Percentiles rank a stretch among this genome's conserved stretches.
phyloP scores from a whole-genome alignment of 2,113 vertebrate species.

The Setophaga petechia region DNA sequence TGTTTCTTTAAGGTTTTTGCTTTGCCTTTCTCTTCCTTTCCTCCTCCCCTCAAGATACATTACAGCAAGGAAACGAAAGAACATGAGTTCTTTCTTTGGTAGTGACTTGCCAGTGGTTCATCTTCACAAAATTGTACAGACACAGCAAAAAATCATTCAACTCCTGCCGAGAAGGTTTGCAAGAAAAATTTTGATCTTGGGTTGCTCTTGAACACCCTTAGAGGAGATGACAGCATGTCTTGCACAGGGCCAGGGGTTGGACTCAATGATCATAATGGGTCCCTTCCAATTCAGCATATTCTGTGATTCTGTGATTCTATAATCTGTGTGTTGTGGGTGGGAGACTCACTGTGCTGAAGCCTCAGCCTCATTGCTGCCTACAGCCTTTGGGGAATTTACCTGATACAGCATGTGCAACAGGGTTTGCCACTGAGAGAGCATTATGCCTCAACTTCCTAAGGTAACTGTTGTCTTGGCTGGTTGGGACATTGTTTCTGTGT shows the following conservation, averaged over 20 bases:
- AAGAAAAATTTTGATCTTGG: not conserved
- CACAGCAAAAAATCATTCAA: not conserved
- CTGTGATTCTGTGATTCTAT: not conserved
- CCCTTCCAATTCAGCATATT: not conserved
- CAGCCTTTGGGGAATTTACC: not conserved
- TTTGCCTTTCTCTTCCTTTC: not conserved
- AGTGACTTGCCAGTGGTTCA: not conserved
- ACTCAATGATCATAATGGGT: not conserved
- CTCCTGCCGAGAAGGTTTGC: not conserved
- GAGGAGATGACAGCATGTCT: not conserved
- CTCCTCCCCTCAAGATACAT: not conserved
- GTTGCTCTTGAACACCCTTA: not conserved
- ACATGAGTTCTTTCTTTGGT: not conserved
- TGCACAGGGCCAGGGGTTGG: not conserved
- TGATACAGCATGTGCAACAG: fast-evolving
- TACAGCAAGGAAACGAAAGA: not conserved
- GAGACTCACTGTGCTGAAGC: not conserved
- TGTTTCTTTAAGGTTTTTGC: constrained; percentile 5
- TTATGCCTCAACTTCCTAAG: not conserved
- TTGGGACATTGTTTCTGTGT: not conserved
- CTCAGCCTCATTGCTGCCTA: fast-evolving
- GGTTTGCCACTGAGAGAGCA: not conserved
- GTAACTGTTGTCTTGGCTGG: not conserved
- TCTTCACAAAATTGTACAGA: not conserved
- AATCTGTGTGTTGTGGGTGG: not conserved